A percentile compares a stretch with the other conserved stretches of the same genome.
Conservation (phyloP, 2,113 vertebrate species). For the Illadopsis cleaveri region DNA sequence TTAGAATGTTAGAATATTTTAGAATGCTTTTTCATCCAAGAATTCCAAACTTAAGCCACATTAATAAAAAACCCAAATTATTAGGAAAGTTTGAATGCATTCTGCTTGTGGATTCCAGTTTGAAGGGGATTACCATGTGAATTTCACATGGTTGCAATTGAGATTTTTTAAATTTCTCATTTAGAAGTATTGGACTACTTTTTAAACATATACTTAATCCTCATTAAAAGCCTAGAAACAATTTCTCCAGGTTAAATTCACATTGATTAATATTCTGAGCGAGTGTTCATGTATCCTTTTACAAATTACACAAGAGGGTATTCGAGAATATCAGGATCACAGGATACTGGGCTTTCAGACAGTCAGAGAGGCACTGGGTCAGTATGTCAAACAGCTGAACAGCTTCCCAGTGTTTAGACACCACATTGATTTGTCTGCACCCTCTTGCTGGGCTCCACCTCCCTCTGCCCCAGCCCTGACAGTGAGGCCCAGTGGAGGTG, state of each 20-base stretch:
- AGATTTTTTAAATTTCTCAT: not conserved
- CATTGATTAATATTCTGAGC: not conserved
- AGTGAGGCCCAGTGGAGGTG: not conserved
- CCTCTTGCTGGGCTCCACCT: not conserved
- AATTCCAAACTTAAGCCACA: not conserved
- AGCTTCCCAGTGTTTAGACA: not conserved
- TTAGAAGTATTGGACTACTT: not conserved
- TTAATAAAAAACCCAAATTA: not conserved
- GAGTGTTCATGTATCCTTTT: not conserved
- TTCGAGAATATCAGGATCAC: not conserved
- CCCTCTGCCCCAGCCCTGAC: not conserved
- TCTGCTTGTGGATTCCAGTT: not conserved
- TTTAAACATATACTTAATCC: not conserved
- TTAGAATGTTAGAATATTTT: not conserved
- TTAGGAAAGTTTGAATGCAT: not conserved
- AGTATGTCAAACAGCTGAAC: not conserved
- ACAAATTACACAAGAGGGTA: not conserved
- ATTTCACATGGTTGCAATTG: not conserved
- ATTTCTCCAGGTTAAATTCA: not conserved
- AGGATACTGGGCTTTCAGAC: not conserved
- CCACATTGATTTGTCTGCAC: not conserved
- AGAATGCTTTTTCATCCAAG: not conserved
- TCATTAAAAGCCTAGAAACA: not conserved
- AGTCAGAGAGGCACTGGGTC: not conserved
- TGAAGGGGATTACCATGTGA: not conserved